Base-by-base conservation (phyloP, 92 coral and sea anemone species). In the Micromussa lordhowensis region DNA sequence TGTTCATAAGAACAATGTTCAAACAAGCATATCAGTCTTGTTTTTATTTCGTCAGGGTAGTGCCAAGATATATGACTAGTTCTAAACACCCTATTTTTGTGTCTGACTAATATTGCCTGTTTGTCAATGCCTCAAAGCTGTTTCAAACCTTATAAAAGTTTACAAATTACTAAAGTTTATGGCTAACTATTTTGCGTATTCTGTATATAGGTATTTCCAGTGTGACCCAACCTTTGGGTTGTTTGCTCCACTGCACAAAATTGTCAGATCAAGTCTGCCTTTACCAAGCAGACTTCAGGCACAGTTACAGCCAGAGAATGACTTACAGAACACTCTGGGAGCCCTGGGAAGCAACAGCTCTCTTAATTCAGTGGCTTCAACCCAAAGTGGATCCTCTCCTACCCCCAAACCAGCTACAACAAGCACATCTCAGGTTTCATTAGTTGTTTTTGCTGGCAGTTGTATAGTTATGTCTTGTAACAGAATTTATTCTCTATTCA, bases 171-270 rank as follows among this genome's bases (percentile, higher is more conserved):
- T n/a, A n/a, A n/a, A n/a, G n/a, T 38, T 73, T 73, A 12, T 73
- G 78, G 49, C 14, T 73, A 35, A 73, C 29, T 34, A 12, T 17
- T 84, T 6, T 51, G 4, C 19, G 28, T 73, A 19, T n/a, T 31
- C 77, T 69, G 58, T 28, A 4, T 61, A 48, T 75, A 98, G 99
- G 82, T 98, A 98, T 88, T 98, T 98, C 85, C 94, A 96, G 81
- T 98, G 99, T 86, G 92, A 91, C 69, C 95, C 91, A 59, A 97
- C 88, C 58, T 96, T 68, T 88, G 99, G 99, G 17, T 91, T 98
- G 75, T 98, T 98, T 88, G 99, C 99, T 19, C 99, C 99, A 76
- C 89, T 96, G 55, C 96, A 96, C 72, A 98, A 98, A 92, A 89
- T 98, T 90, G 93, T 88, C 29, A 91, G 91, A 72, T 93, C 98